These are phyloP conservation scores for Drosophila equinoxialis DNA, from an alignment of 1,140 invertebrate species.

Conservation along the genomic window DNA sequence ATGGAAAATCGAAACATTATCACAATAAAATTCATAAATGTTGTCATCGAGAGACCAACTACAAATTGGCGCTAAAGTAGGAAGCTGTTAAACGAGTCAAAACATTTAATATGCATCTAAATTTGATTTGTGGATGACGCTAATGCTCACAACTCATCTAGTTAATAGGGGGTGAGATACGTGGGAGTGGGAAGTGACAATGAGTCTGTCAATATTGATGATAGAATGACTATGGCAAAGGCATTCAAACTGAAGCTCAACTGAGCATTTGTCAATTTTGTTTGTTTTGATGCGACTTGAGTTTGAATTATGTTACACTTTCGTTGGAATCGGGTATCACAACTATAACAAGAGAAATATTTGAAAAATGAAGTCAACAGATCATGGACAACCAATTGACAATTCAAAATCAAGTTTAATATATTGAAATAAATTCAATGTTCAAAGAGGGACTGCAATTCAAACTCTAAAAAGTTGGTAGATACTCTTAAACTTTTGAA, in stretches of 20 bases:
- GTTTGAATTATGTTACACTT: conserved; percentile 11
- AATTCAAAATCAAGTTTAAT: background rate
- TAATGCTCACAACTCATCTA: conserved; percentile 19
- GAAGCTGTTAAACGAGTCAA: background rate
- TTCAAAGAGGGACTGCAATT: no score
- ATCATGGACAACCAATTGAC: background rate
- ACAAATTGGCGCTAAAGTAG: background rate
- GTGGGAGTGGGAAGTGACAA: background rate
- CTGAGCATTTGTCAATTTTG: conserved; percentile 27
- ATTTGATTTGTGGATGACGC: conserved; percentile 17
- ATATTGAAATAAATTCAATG: background rate
- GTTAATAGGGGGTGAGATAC: background rate
- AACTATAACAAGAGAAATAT: background rate
- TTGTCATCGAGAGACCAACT: conserved; percentile 5
- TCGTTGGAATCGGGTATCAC: background rate
- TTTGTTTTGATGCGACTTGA: conserved; percentile 16
- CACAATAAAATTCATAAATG: background rate
- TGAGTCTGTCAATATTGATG: conserved; percentile 15
- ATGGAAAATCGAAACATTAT: conserved; percentile 21
- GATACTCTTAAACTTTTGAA: no score
- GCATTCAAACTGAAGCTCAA: conserved; percentile 27
- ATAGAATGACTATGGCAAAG: conserved; percentile 31
- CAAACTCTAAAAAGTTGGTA: no score
- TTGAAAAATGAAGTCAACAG: background rate
- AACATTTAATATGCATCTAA: background rate